phyloP scores from a whole-genome alignment of 2,113 vertebrate genomes.

The Podocnemis expansa region DNA sequence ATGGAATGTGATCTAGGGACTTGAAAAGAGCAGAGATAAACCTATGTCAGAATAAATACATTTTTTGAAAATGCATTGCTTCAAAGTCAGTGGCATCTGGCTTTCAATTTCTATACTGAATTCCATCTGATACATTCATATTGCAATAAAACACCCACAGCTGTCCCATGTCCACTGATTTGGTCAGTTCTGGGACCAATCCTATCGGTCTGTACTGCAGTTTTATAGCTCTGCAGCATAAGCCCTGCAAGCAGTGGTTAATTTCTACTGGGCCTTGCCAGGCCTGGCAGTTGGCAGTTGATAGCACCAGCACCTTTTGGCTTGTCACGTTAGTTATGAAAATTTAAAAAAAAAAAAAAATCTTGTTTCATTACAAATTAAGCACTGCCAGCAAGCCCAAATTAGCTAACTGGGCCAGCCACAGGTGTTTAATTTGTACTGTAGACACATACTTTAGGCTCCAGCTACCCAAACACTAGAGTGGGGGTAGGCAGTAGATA shows the following conservation, averaged over 20 bases:
- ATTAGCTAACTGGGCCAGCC: background rate
- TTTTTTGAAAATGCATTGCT: background rate
- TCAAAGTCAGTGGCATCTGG: background rate
- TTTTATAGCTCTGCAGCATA: too few species aligned
- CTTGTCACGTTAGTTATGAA: too few species aligned
- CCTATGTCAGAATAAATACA: background rate
- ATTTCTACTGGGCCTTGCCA: too few species aligned
- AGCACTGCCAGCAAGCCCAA: background rate
- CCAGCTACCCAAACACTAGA: background rate
- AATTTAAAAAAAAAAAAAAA: too few species aligned
- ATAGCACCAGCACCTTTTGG: too few species aligned
- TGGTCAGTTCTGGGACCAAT: background rate
- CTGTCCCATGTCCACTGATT: background rate
- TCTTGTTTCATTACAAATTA: too few species aligned
- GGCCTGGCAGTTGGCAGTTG: too few species aligned
- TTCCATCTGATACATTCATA: background rate
- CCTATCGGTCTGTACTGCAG: too few species aligned
- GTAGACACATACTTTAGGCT: background rate
- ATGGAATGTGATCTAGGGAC: background rate
- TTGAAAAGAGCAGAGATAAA: background rate
- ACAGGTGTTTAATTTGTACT: background rate
- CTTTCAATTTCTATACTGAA: background rate
- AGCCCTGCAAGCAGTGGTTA: too few species aligned
- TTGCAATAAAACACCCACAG: fast-evolving
- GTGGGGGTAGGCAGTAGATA: too few species aligned